Base-by-base conservation (phyloP, 1,140 invertebrate genomes). In the Eulimnadia texana region DNA sequence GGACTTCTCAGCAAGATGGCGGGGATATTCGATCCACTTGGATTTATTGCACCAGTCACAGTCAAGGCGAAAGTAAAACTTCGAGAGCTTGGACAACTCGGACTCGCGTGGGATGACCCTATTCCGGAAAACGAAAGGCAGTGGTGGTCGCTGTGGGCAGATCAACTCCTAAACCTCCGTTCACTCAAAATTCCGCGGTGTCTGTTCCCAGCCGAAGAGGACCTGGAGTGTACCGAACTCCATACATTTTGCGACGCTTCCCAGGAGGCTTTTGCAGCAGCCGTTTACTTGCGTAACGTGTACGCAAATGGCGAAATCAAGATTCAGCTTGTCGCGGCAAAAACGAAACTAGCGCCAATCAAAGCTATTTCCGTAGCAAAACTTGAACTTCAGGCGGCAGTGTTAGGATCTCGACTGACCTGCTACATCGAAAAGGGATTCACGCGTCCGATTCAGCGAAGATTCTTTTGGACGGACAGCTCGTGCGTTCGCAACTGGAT, bases 11-110 rank as follows among this genome's bases (percentile, higher is more conserved):
- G 25, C 6, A 13, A 55, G 0, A 50, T 63, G 2, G 66, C 66
- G 50, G 33, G 55, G 16, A 3, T 69, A 0, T 69, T 65, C 60
- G 69, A 71, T 33, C 70, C 68, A 0, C 60, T n/a, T n/a, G n/a
- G n/a, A n/a, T n/a, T n/a, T n/a, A n/a, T n/a, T n/a, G n/a, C n/a
- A n/a, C n/a, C n/a, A n/a, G n/a, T n/a, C n/a, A n/a, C n/a, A n/a
- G n/a, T n/a, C n/a, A n/a, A n/a, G n/a, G n/a, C n/a, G n/a, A 54
- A 54, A 3, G 19, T 3, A 3, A 24, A 20, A 9, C 20, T 54
- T 22, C 52, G 52, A 1, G 20, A 23, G n/a, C 10, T 54, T 1
- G 52, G 3, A 0, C 11, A 25, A 2, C 24, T n/a, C 24, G 52
- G 52, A 3, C 52, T 54, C 22, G 10, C 3, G 3, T 54, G 52